Evolutionary conservation across 2,797 vertebrate species (phyloP), one percentile per base, ranked within the genome.

Genomic region (Typhlichthys subterraneus): DNA sequence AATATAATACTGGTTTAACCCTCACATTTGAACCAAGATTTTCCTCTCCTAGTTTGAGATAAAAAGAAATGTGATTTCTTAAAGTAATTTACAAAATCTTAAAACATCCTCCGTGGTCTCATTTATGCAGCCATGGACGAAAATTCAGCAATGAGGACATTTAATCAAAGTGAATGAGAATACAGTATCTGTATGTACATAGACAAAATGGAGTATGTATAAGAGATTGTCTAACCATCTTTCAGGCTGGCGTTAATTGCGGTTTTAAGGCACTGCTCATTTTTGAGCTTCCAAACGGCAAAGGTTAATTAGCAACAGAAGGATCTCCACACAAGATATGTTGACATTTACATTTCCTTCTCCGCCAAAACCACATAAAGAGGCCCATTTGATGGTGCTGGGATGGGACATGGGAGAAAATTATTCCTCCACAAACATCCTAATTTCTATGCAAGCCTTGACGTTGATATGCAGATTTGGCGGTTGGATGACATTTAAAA

Each of bases 401-500:
- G 74, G 80, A 80, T 19, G 50, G 80, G 68, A 82, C 73, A 53
- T 63, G 72, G 57, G 57, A 77, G 80, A 73, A 80, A 80, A 74
- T 45, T 52, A 70, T 80, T 77, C 70, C 74, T 77, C 75, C 29
- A 81, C 78, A 84, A 89, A 83, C 75, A 79, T 63, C 76, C 84
- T 91, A 56, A 91, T 93, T 88, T 79, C 74, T 80, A 92, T 93
- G 89, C 91, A 79, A 79, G 79, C 52, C 82, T 75, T 59, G 86
- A 66, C 42, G 80, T 90, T 84, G 81, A 85, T 90, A 92, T 92
- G 89, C 85, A 90, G 89, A 92, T 93, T 84, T 82, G 76, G 87
- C 79, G 77, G 78, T 82, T 75, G 85, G 85, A 79, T 93, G 91
- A 93, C 92, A 94, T 94, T 93, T 93, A 91, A 93, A 91, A 92